Conservation (phyloP, 2,888 invertebrate genomes). For the Pasiphila rectangulata region DNA sequence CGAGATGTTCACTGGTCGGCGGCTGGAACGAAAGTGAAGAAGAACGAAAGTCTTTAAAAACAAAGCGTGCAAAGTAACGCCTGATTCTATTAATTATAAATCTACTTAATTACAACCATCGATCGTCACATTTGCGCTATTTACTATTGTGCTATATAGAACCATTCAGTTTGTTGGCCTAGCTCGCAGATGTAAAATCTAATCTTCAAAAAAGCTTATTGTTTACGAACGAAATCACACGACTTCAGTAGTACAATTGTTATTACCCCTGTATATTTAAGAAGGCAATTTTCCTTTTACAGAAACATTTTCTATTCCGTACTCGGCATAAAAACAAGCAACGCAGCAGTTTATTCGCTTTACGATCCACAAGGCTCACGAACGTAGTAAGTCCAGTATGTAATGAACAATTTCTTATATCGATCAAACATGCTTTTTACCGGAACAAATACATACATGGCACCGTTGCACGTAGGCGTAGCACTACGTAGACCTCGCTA, state of each 20-base stretch:
- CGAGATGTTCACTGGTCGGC: too few relatives aligned
- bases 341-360: slow-evolving; percentile 28
- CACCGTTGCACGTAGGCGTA: slow-evolving; percentile 15
- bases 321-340: slow-evolving; percentile 28
- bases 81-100: too few relatives aligned
- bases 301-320: slow-evolving; percentile 26
- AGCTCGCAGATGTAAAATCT: too few relatives aligned
- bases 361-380: slow-evolving; percentile 29
- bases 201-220: neutral
- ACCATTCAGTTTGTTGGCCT: too few relatives aligned
- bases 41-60: too few relatives aligned
- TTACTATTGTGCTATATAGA: too few relatives aligned
- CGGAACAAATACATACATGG: too few relatives aligned
- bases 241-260: slow-evolving; percentile 17
- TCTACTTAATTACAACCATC: too few relatives aligned
- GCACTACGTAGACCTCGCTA: slow-evolving; percentile 12
- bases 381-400: slow-evolving; percentile 28
- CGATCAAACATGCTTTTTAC: slow-evolving; percentile 29
- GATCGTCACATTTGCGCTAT: too few relatives aligned
- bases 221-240: slow-evolving; percentile 1
- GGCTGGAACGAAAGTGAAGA: too few relatives aligned
- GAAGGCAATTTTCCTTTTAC: slow-evolving; percentile 24
- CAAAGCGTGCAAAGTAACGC: too few relatives aligned
- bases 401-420: slow-evolving; percentile 34
- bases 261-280: slow-evolving; percentile 25